Evolutionary conservation across 2,797 vertebrate species (phyloP), one percentile per base, ranked within the genome.

Genomic region (Buceros bicornis): DNA sequence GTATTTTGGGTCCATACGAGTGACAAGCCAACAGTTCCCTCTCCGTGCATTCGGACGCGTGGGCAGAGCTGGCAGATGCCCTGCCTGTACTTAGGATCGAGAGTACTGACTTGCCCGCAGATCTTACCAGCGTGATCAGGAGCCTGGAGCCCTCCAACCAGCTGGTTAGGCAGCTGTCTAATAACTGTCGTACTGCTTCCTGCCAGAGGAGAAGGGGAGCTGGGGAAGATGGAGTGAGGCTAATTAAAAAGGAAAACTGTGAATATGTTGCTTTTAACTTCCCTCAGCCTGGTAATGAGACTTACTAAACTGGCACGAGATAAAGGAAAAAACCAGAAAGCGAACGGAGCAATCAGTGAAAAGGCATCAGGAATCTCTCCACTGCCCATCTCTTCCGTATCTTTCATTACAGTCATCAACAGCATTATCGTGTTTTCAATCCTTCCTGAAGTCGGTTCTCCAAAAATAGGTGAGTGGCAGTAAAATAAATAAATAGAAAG

Each of bases 81-180:
- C 77, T 61, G 76, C 24, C 74, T 82, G 42, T 73, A 66, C 58
- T 95, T 89, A 91, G 70, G 85, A 95, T 53, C 89, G 31, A 90
- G 42, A 40, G 31, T 43, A 31, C 70, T 82, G 88, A 76, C 57
- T 91, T 94, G 89, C 40, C 76, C 0, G 1, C 43, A 57, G 93
- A 81, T 80, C 53, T 79, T 96, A 92, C 33, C 64, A 90, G 84
- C 83, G 67, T 66, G 82, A 82, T 92, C 61, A 87, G 89, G 85
- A 96, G 96, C 80, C 82, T 94, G 87, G 93, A 95, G 88, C 91
- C 62, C 92, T 91, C 90, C 58, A 88, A 94, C 84, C 94, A 97
- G 92, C 91, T 97, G 95, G 93, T 93, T 90, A 60, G 66, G 33
- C 94, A 95, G 91, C 79, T 96, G 89, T 87, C 83, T 96, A 94